Evolutionary conservation across 2,797 vertebrate species (phyloP), one percentile per base, ranked within the genome.

Genomic region (Anguilla pacifica): DNA sequence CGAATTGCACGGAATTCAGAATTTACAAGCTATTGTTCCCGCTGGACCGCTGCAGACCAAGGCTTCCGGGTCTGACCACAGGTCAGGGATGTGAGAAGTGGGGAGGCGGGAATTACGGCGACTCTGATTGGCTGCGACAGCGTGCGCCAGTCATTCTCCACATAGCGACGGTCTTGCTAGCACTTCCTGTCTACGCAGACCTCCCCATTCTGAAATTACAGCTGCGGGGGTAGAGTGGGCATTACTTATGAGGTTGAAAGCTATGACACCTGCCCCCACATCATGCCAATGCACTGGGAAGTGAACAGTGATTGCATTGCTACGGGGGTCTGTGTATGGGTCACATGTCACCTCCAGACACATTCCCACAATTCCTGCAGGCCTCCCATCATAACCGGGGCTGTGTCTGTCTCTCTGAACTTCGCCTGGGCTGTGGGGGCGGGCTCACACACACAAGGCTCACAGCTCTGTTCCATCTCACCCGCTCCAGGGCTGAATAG

Each of bases 121-220:
- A 11, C 55, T 57, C 55, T 57, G 55, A 10, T 57, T 1, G 51
- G 51, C 51, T 7, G 51, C 6, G 25, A 9, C 35, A 79, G 15
- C 25, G 15, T 19, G 35, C 35, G 11, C 13, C 11, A 9, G 6
- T 43, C 51, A 83, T 83, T 57, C 82, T 17, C 17, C 53, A 10
- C 43, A 46, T 85, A 89, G 87, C 90, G 92, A 93, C 91, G 89
- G 88, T 72, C 51, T n/a, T 55, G 83, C 88, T 83, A 86, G 91
- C 85, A 10, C 61, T 92, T 93, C 93, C 92, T 55, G 87, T 91
- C 88, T 90, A 89, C 91, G 74, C 89, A 88, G 90, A 89, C 64
- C 82, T 35, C 35, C 83, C 89, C 87, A 70, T 85, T 87, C 87
- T 53, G 86, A 88, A 86, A 84, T 59, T 43, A 70, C 83, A 79